Conservation (phyloP, 2,797 vertebrate genomes). For the Poecilia wingei region DNA sequence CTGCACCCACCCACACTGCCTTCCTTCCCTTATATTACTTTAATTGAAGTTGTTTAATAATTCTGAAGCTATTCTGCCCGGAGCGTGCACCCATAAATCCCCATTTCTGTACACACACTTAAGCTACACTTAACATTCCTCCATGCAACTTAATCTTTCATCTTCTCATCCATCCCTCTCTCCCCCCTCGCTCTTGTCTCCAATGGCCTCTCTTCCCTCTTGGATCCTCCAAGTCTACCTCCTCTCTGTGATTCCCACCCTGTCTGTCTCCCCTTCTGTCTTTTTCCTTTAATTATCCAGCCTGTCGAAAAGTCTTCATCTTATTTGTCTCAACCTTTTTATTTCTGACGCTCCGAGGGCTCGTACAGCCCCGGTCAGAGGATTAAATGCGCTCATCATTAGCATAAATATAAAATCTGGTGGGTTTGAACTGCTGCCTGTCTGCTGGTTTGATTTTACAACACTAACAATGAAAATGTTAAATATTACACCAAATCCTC, state of each 20-base stretch:
- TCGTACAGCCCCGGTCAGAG: not conserved
- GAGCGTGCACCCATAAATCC: slow-evolving; percentile 80
- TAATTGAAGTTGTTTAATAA: slow-evolving; percentile 84
- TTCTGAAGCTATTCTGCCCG: slow-evolving; percentile 80
- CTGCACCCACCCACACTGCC: slow-evolving; percentile 22
- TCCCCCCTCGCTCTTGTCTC: slow-evolving; percentile 36
- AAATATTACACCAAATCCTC: too few relatives aligned
- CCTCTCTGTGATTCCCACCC: slow-evolving; percentile 37
- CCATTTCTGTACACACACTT: slow-evolving; percentile 72
- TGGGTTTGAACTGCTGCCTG: not conserved
- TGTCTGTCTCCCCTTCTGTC: slow-evolving; percentile 31
- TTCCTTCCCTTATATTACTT: slow-evolving; percentile 78
- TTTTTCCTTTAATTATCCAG: slow-evolving; percentile 52
- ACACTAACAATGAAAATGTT: not conserved
- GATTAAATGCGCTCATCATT: not conserved
- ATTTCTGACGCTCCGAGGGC: not conserved
- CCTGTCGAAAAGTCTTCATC: slow-evolving; percentile 27
- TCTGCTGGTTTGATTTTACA: not conserved
- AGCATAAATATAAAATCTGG: not conserved
- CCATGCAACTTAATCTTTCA: slow-evolving; percentile 78
- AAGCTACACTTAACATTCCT: slow-evolving; percentile 83
- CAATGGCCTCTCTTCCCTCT: slow-evolving; percentile 45
- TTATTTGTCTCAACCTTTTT: slow-evolving; percentile 26
- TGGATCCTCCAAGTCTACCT: slow-evolving; percentile 12
- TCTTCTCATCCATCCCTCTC: slow-evolving; percentile 61